Conservation (phyloP, 2,797 vertebrate species). For the Prionace glauca region DNA sequence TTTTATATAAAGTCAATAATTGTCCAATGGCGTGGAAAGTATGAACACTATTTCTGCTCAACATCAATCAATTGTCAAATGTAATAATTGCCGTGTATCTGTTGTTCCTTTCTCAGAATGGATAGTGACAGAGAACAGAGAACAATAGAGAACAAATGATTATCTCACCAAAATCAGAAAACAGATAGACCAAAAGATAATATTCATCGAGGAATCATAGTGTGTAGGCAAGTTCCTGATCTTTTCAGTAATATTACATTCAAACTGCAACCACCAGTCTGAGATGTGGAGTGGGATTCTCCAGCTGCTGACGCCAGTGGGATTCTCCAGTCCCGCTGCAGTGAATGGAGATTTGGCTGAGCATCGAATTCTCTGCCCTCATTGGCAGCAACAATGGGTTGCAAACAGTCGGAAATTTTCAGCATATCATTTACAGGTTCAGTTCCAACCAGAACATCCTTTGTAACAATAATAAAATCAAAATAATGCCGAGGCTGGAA, state of each 20-base stretch:
- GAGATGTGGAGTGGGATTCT: background rate
- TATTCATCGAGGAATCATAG: background rate
- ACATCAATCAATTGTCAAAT: background rate
- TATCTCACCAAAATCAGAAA: background rate
- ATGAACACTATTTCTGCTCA: background rate
- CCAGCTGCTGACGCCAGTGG: too few relatives aligned
- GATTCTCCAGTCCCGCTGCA: too few relatives aligned
- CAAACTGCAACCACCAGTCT: background rate
- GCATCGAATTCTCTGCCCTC: too few relatives aligned
- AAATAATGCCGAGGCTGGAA: too few relatives aligned
- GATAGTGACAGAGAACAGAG: background rate
- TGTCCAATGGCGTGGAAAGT: background rate
- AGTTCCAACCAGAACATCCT: background rate
- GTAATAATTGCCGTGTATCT: background rate
- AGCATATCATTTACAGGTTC: background rate
- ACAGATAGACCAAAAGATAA: background rate
- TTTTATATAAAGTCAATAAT: background rate
- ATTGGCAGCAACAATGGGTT: too few relatives aligned
- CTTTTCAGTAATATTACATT: background rate
- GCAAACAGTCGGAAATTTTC: too few relatives aligned
- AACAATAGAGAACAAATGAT: background rate
- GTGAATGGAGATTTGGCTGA: too few relatives aligned
- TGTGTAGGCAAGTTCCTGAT: background rate
- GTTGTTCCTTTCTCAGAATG: background rate
- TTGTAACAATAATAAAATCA: too few relatives aligned